Base-by-base conservation (phyloP, 1,140 invertebrate species). In the Hyphantria cunea region DNA sequence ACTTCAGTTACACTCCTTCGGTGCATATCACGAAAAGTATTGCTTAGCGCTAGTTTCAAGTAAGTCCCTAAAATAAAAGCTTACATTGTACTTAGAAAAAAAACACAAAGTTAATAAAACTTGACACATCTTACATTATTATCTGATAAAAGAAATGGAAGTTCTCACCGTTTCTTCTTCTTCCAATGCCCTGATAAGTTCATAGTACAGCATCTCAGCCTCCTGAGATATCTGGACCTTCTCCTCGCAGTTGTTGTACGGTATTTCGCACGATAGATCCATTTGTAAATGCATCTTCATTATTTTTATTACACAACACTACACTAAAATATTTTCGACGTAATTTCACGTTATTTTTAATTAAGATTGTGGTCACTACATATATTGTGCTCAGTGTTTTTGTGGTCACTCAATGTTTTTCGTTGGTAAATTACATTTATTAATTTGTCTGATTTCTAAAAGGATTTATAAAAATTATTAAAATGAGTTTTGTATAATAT, bases 181-280 rank as follows among this genome's bases (percentile, higher is more conserved):
- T 59, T 91, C 90, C 25, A 91, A 60, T 11, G 89, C 89, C 31
- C 68, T 80, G 59, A 91, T 89, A 44, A 91, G 82, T 72, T 91
- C 89, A 63, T 91, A 91, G 49, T 91, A 91, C 49, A 91, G 78
- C 80, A 91, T 76, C 70, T 91, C 89, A 5, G 89, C 89, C 59
- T 91, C 89, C 56, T 85, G 77, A 6, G 90, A 90, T 25, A 84
- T 83, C 75, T 90, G 84, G 15, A 88, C 49, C 77, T 90, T 91
- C 62, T 91, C 84, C 6, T 83, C 79, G 50, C 80, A 79, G 51
- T 55, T 70, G 31, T 70, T 74, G 63, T 78, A 75, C 32, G 74
- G 64, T 45, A 86, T 82, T 13, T 88, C 85, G 39, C 78, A 78
- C 32, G 78, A 55, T 32, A 89, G 51, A 48, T 90, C 87, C 62